These are phyloP conservation scores for Hoplodrina ambigua DNA, from an alignment of 2,888 invertebrate genomes.

Conservation along the genomic window DNA sequence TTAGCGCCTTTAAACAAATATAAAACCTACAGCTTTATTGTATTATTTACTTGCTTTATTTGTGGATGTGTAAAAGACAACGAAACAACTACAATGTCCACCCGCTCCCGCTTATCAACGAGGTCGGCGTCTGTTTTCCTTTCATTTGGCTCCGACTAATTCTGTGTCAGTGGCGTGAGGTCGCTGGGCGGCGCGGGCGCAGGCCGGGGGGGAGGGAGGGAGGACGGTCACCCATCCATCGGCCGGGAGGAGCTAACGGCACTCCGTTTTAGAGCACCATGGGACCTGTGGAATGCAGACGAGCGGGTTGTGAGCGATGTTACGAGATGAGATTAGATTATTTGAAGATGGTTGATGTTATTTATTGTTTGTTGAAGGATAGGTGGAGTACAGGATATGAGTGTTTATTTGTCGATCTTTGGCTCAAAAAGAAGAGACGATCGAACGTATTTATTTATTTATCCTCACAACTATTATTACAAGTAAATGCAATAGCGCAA, in stretches of 20 bases:
- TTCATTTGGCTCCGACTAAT: slow-evolving; percentile 75
- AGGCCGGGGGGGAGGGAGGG: slow-evolving; percentile 34
- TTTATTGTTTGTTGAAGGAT: slow-evolving; percentile 15
- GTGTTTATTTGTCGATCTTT: too few relatives aligned
- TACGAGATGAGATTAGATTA: slow-evolving; percentile 42
- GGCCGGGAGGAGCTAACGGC: slow-evolving; percentile 64
- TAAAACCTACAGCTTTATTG: too few relatives aligned
- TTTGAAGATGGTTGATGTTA: slow-evolving; percentile 15
- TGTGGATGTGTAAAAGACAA: too few relatives aligned
- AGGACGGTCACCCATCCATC: slow-evolving; percentile 60
- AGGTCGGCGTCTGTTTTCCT: slow-evolving; percentile 75
- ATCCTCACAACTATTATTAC: too few relatives aligned
- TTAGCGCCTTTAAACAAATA: too few relatives aligned
- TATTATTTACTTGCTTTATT: too few relatives aligned
- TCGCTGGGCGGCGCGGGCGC: slow-evolving; percentile 56
- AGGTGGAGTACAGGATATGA: not conserved
- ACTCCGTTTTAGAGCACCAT: slow-evolving; percentile 63
- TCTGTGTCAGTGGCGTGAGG: slow-evolving; percentile 73
- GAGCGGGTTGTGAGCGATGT: slow-evolving; percentile 48
- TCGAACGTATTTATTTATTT: too few relatives aligned
- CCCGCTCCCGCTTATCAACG: slow-evolving; percentile 61
- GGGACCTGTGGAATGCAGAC: slow-evolving; percentile 69
- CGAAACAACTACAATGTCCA: not conserved
- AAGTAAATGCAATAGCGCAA: too few relatives aligned
- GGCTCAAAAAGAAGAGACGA: too few relatives aligned